Evolutionary conservation across 35 echinoderm and acorn worm species (phyloP).

Genomic region (Lytechinus pictus): DNA sequence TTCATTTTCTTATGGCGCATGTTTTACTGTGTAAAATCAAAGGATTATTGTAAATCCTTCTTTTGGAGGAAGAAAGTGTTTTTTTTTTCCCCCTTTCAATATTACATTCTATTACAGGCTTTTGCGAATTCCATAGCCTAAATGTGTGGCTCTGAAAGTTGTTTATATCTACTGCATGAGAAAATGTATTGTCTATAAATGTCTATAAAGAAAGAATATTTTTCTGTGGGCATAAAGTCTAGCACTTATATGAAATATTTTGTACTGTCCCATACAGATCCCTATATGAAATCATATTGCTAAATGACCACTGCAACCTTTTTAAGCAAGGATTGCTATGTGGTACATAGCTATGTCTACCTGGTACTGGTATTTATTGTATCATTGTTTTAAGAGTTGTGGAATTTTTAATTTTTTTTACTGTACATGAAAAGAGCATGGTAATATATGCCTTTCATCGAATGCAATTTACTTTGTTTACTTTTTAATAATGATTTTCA

Average conservation of each 20-base stretch:
- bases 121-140: background rate
- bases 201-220: background rate
- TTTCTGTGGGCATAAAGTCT: background rate
- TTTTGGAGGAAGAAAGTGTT: background rate
- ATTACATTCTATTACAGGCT: background rate
- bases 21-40: background rate
- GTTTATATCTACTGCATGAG: background rate
- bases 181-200: background rate
- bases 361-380: too few species aligned
- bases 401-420: too few species aligned
- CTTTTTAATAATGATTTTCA: background rate
- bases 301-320: background rate
- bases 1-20: background rate
- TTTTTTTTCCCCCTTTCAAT: background rate
- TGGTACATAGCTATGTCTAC: too few species aligned
- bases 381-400: too few species aligned
- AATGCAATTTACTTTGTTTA: background rate
- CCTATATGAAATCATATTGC: background rate
- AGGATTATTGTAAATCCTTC: too few species aligned
- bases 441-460: background rate
- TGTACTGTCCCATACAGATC: background rate
- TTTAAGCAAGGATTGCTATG: background rate
- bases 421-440: too few species aligned
- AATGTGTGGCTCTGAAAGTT: background rate
- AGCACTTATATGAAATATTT: background rate